Percentiles rank a stretch among this genome's conserved stretches.
Evolutionary conservation across 1,140 invertebrate genomes (phyloP).

Genomic region (Anagrus nilaparvatae): DNA sequence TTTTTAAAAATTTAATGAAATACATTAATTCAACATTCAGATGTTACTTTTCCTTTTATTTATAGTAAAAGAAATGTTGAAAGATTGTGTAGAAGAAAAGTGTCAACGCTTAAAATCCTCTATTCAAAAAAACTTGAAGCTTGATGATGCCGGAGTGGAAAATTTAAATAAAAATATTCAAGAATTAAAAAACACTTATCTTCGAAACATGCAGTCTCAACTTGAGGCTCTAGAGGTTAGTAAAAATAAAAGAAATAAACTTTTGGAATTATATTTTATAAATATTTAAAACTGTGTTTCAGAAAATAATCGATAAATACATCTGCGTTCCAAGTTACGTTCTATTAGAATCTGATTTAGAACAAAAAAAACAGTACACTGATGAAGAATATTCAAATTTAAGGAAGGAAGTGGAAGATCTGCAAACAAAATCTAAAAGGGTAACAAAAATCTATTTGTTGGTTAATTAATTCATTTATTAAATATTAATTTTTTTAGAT

Average conservation of each 20-base stretch:
- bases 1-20: no score
- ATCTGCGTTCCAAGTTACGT: constrained; percentile 27
- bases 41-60: no score
- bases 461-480: neutral
- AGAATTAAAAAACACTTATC: constrained; percentile 22
- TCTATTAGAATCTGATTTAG: constrained; percentile 27
- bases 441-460: constrained; percentile 17
- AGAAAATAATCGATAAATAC: constrained; percentile 26
- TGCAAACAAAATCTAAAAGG: constrained; percentile 25
- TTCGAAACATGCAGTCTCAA: constrained; percentile 13
- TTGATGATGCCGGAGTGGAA: constrained; percentile 12
- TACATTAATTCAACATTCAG: no score
- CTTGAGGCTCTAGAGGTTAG: constrained; percentile 28
- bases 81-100: constrained; percentile 20
- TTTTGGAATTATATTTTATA: neutral
- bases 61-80: constrained; percentile 25
- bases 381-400: constrained; percentile 21
- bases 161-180: constrained; percentile 19
- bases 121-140: constrained; percentile 20
- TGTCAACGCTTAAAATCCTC: constrained; percentile 21
- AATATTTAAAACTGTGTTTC: constrained; percentile 7
- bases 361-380: constrained; percentile 27
- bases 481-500: constrained; percentile 20
- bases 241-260: constrained; percentile 1
- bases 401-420: constrained; percentile 18